Evolutionary conservation across 1,140 invertebrate species (phyloP), one percentile per base, ranked within the genome.

Genomic region (Drosophila obscura): DNA sequence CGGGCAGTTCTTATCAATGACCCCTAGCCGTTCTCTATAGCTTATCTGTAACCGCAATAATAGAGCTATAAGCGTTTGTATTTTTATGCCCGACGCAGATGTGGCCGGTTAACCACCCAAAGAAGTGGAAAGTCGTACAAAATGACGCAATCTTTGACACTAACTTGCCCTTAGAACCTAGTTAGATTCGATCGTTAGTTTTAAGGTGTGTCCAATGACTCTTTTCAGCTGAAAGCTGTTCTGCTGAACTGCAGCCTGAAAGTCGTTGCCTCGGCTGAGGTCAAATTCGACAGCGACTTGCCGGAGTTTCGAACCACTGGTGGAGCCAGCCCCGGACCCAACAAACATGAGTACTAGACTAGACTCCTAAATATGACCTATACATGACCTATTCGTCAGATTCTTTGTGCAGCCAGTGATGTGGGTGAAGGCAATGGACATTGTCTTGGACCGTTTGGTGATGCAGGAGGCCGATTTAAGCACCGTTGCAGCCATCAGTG

Each of bases 401-500:
- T 90, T 90, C 80, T 90, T 95, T 50, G 95, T 95, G 3, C 97
- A 97, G 0, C 95, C 96, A 0, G 92, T 97, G 2, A 97, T 99
- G 95, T 99, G 98, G 98, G 95, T 99, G 0, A 98, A 99, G 93
- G 97, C 98, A 0, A 89, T 99, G 22, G 98, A 99, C 88, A 94
- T 99, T 92, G 93, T 99, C 0, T 93, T 99, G 90, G 97, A 98
- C 83, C 94, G 95, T 76, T 93, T 99, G 13, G 94, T 96, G 48
- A 94, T 96, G 7, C 94, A 94, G 55, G 96, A 96, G 16, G 95
- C 96, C 9, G 96, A 98, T 92, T 97, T 99, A 80, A 94, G 94
- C 26, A 95, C 94, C 76, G 95, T 99, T 16, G 93, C 93, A 2
- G 96, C 96, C n/a, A 92, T 99, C 62, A 97, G 97, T 24, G 98